Evolutionary conservation across 2,113 vertebrate genomes (phyloP).

Genomic region (Bostrychus sinensis): DNA sequence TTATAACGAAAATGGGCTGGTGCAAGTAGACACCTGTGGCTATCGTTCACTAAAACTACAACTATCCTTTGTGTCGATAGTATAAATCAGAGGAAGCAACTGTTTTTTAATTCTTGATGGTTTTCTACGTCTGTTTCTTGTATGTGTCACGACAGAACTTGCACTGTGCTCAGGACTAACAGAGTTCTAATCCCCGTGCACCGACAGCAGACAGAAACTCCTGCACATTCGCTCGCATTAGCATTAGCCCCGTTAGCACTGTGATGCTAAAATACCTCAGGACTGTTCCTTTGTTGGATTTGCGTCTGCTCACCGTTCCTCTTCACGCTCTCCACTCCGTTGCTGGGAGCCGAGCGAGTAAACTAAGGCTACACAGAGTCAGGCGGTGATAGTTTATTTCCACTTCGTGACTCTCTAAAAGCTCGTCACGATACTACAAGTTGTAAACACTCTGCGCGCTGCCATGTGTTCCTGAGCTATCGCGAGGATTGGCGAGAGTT

Average conservation of each 20-base stretch:
- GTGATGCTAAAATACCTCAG: slow-evolving; percentile 42
- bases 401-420: too few relatives aligned
- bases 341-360: too few relatives aligned
- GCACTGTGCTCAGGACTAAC: neutral
- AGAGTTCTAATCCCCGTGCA: neutral
- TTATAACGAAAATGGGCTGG: neutral
- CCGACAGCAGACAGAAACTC: neutral
- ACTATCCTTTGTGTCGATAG: neutral
- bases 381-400: too few relatives aligned
- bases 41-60: slow-evolving; percentile 15
- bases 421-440: slow-evolving; percentile 28
- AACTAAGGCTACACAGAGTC: too few relatives aligned
- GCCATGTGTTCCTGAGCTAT: slow-evolving; percentile 64
- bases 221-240: slow-evolving; percentile 37
- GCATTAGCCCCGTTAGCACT: slow-evolving; percentile 57
- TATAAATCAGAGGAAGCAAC: neutral
- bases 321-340: neutral
- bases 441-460: slow-evolving; percentile 55
- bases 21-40: slow-evolving; percentile 57
- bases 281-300: slow-evolving; percentile 22
- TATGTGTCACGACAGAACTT: rapidly evolving
- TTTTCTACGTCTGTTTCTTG: neutral
- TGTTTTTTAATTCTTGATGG: neutral
- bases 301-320: slow-evolving; percentile 2
- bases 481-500: slow-evolving; percentile 35